Percentiles rank a stretch among this genome's conserved stretches.
These are phyloP conservation scores for Zosterops lateralis DNA, from an alignment of 2,113 vertebrate species.

Conservation along the genomic window DNA sequence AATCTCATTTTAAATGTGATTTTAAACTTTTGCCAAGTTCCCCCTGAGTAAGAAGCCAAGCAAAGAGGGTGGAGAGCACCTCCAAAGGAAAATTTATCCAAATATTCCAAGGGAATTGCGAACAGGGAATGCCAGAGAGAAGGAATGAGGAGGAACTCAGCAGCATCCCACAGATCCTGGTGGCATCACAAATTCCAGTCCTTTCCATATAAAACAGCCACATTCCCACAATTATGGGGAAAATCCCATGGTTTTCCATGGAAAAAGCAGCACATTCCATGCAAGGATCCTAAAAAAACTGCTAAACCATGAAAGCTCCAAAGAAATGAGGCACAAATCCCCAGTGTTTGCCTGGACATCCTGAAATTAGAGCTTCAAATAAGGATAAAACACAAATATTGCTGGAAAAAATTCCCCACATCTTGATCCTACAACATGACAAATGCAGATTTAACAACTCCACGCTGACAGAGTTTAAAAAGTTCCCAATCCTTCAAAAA, in stretches of 20 bases:
- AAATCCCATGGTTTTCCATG: rapidly evolving
- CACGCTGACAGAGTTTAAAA: rapidly evolving
- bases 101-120: not conserved
- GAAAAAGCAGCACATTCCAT: not conserved
- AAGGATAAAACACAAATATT: not conserved
- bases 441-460: not conserved
- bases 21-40: not conserved
- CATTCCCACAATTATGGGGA: not conserved
- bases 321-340: not conserved
- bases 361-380: not conserved
- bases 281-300: rapidly evolving
- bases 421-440: no score
- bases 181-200: not conserved
- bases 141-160: not conserved
- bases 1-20: rapidly evolving
- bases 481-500: no score
- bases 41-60: not conserved
- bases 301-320: not conserved
- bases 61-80: not conserved
- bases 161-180: not conserved
- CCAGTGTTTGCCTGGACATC: not conserved
- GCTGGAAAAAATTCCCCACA: not conserved
- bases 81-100: not conserved
- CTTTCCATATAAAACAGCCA: not conserved
- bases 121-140: not conserved